Conservation (phyloP, 1,140 invertebrate genomes). For the Saccostrea glomerata region DNA sequence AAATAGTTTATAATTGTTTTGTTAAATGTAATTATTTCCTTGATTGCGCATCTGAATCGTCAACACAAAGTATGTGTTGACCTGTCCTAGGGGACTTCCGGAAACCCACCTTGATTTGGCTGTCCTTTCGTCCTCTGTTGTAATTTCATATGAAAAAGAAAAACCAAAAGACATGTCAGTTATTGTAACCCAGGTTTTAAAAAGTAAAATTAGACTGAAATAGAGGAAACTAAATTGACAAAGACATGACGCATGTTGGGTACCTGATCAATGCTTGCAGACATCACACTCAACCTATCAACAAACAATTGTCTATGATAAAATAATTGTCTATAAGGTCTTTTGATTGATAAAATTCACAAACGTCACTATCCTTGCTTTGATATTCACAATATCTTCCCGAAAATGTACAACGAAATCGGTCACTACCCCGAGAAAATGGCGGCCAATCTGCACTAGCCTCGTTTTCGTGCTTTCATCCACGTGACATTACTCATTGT, state of each 20-base stretch:
- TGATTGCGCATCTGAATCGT: background rate
- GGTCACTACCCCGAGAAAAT: constrained; percentile 64
- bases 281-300: constrained; percentile 72
- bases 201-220: constrained; percentile 22
- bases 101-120: constrained; percentile 73
- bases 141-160: constrained; percentile 67
- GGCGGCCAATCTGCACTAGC: constrained; percentile 74
- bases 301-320: constrained; percentile 53
- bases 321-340: constrained; percentile 62
- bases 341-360: constrained; percentile 43
- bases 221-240: constrained; percentile 45
- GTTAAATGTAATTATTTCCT: background rate
- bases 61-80: background rate
- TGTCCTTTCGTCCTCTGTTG: constrained; percentile 75
- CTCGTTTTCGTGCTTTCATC: constrained; percentile 68
- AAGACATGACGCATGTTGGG: constrained; percentile 60
- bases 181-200: background rate
- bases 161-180: constrained; percentile 48
- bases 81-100: background rate
- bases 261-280: constrained; percentile 77
- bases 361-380: constrained; percentile 34
- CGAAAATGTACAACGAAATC: constrained; percentile 56
- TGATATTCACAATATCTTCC: constrained; percentile 45
- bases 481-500: constrained; percentile 68
- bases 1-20: background rate